These are phyloP conservation scores for Myrmophylax atrothorax DNA, from an alignment of 2,113 vertebrate species.

Conservation along the genomic window DNA sequence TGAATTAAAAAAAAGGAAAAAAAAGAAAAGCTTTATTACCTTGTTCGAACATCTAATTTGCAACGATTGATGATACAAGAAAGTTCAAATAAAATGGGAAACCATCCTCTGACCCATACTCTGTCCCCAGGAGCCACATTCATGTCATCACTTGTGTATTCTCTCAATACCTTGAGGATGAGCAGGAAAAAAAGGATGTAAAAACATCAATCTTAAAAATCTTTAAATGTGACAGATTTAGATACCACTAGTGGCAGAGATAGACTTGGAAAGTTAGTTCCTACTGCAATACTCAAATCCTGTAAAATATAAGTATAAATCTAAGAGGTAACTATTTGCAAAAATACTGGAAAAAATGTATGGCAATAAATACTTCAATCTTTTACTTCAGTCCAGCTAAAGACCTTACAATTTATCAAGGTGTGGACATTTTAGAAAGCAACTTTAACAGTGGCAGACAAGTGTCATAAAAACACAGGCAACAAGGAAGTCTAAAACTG, in stretches of 20 bases:
- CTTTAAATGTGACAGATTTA: background rate
- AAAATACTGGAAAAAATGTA: background rate
- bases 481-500: background rate
- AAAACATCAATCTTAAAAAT: background rate
- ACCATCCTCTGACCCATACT: constrained; percentile 98
- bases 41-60: constrained; percentile 94
- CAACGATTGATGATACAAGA: constrained; percentile 98
- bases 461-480: background rate
- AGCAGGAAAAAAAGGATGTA: background rate
- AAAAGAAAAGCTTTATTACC: constrained; percentile 64
- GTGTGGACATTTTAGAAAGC: background rate
- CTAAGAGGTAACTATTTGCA: background rate
- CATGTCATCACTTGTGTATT: constrained; percentile 99
- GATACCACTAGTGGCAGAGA: background rate
- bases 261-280: background rate
- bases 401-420: background rate
- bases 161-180: constrained; percentile 84
- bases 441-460: background rate
- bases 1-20: background rate
- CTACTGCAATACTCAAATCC: background rate
- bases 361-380: background rate
- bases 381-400: background rate
- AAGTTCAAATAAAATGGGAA: constrained; percentile 96
- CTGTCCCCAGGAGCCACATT: constrained; percentile 95
- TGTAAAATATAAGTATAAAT: background rate